Conservation (phyloP, 2,888 invertebrate genomes). For the Eristalinus aeneus region DNA sequence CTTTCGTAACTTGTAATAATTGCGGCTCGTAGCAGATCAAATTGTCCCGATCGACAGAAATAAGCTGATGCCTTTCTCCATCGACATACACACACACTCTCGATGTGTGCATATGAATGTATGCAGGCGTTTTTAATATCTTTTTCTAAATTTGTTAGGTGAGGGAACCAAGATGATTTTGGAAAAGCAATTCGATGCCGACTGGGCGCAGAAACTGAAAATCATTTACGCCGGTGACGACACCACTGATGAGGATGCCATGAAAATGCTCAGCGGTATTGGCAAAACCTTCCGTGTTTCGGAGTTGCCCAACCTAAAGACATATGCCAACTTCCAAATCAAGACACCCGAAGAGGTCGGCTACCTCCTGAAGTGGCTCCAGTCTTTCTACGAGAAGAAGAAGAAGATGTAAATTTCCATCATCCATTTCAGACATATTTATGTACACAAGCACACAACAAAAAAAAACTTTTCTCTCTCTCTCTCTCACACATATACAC, state of each 20-base stretch:
- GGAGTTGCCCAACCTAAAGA: slow-evolving; percentile 86
- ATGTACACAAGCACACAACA: background rate
- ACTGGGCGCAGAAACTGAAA: slow-evolving; percentile 88
- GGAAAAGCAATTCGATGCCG: slow-evolving; percentile 88
- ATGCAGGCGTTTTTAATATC: background rate
- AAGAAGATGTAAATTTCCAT: slow-evolving; percentile 74
- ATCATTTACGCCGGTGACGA: slow-evolving; percentile 95
- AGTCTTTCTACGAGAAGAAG: slow-evolving; percentile 79
- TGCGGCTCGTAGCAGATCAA: slow-evolving; percentile 29
- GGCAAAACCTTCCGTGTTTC: slow-evolving; percentile 90
- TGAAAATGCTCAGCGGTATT: slow-evolving; percentile 85
- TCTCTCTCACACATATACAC: background rate
- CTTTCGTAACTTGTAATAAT: slow-evolving; percentile 22
- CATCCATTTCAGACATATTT: background rate
- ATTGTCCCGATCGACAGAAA: slow-evolving; percentile 54
- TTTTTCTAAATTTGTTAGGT: slow-evolving; percentile 74
- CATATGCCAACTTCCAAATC: slow-evolving; percentile 87
- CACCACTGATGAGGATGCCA: slow-evolving; percentile 94
- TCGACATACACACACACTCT: background rate
- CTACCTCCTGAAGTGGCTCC: slow-evolving; percentile 87
- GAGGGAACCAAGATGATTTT: slow-evolving; percentile 89
- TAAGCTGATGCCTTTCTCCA: slow-evolving; percentile 38
- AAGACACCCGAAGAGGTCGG: slow-evolving; percentile 89
- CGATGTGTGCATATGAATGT: background rate
- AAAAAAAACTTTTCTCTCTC: background rate